These are phyloP conservation scores for Cassiopea xamachana DNA, from an alignment of 30 jellyfish, hydroid and myxozoan genomes.

Conservation along the genomic window DNA sequence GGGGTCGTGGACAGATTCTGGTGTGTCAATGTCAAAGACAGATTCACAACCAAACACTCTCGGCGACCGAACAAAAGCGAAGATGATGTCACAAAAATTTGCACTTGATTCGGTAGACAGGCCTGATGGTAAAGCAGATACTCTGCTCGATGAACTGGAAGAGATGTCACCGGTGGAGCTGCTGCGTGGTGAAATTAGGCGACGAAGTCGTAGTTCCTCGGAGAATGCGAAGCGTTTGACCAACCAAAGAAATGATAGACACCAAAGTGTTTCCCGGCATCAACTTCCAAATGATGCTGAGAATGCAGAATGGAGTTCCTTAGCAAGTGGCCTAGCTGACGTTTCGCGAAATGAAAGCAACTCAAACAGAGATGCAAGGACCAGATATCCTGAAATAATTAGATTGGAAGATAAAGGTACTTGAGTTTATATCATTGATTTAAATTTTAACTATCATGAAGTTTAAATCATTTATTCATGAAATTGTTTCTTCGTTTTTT, in stretches of 20 bases:
- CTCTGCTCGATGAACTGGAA: neutral
- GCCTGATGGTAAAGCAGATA: neutral
- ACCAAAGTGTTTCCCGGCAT: neutral
- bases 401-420: neutral
- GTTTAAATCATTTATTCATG: too few species aligned
- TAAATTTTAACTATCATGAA: too few species aligned
- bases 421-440: neutral
- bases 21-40: constrained; percentile 70
- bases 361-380: neutral
- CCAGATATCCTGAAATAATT: constrained; percentile 16
- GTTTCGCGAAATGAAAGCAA: neutral
- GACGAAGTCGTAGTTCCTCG: constrained; percentile 39
- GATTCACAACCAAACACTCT: constrained; percentile 82
- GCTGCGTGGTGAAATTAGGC: constrained; percentile 46
- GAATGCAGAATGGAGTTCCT: neutral
- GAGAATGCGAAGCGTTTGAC: constrained; percentile 6
- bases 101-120: constrained; percentile 1
- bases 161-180: constrained; percentile 42
- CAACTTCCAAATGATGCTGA: neutral
- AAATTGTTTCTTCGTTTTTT: too few species aligned
- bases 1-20: constrained; percentile 79
- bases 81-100: neutral
- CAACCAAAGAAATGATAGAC: neutral
- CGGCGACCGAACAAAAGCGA: constrained; percentile 50
- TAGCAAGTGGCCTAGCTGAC: neutral